A percentile compares a stretch with the other conserved stretches of the same genome.
Conservation (phyloP, 2,888 invertebrate genomes). For the Aspidiotus destructor region DNA sequence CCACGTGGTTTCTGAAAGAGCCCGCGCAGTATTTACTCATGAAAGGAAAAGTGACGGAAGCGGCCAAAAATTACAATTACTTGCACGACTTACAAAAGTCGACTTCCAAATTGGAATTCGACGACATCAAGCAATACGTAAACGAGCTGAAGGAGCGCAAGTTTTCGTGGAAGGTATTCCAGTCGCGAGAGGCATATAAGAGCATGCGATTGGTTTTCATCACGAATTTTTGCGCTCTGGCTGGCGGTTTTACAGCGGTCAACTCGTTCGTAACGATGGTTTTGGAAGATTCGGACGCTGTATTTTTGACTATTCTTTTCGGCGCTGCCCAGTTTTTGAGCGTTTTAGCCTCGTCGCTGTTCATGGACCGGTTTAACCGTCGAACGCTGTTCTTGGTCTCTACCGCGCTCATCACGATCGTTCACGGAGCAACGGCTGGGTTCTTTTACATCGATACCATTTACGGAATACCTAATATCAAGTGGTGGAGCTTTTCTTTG, state of each 20-base stretch:
- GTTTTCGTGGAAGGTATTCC: not conserved
- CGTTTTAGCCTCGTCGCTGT: slow-evolving; percentile 3
- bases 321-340: slow-evolving; percentile 11
- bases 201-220: not conserved
- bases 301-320: slow-evolving; percentile 16
- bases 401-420: not conserved
- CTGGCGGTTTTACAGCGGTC: slow-evolving; percentile 5
- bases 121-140: not conserved
- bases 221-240: not conserved
- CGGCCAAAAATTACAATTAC: not conserved
- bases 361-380: slow-evolving; percentile 14
- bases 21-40: not conserved
- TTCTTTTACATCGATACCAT: not conserved
- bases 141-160: not conserved
- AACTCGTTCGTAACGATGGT: not conserved
- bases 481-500: slow-evolving; percentile 8
- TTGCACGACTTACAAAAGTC: not conserved
- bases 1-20: not conserved
- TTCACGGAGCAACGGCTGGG: slow-evolving; percentile 8
- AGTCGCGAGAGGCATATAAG: not conserved
- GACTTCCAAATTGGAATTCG: not conserved
- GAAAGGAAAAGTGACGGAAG: not conserved
- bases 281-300: not conserved
- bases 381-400: slow-evolving; percentile 9
- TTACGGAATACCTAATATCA: not conserved